phyloP scores from a whole-genome alignment of 2,113 vertebrate genomes.

The Alethe diademata region DNA sequence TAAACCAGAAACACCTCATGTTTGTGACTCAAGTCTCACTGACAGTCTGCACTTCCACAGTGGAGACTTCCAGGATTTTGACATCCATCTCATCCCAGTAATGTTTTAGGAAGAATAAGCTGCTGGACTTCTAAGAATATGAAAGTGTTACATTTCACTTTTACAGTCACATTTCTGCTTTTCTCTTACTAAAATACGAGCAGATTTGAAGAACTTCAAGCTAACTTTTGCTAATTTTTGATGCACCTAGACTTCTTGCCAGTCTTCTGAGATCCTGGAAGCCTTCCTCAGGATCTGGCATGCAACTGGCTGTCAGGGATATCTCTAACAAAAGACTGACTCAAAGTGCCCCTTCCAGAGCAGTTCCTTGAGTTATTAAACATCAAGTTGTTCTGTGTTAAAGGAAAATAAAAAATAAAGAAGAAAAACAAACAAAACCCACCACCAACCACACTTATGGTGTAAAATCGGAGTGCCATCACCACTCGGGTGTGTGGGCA shows the following conservation, averaged over 20 bases:
- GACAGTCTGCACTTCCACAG: background rate
- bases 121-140: background rate
- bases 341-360: background rate
- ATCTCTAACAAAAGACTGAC: background rate
- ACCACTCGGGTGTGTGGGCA: conserved; percentile 10
- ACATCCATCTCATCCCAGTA: background rate
- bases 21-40: background rate
- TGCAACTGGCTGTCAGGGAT: background rate
- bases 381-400: background rate
- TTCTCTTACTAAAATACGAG: background rate
- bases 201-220: background rate
- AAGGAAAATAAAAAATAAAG: background rate
- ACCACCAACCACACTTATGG: background rate
- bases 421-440: background rate
- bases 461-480: conserved; percentile 29
- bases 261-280: background rate
- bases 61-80: background rate
- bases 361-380: background rate
- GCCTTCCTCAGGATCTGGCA: background rate
- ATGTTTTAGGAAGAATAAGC: background rate
- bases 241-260: background rate
- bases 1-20: accelerated
- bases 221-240: background rate
- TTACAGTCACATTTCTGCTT: background rate
- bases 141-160: background rate